phyloP scores from a whole-genome alignment of 1,140 invertebrate genomes.

The Ptiloglossa arizonensis region DNA sequence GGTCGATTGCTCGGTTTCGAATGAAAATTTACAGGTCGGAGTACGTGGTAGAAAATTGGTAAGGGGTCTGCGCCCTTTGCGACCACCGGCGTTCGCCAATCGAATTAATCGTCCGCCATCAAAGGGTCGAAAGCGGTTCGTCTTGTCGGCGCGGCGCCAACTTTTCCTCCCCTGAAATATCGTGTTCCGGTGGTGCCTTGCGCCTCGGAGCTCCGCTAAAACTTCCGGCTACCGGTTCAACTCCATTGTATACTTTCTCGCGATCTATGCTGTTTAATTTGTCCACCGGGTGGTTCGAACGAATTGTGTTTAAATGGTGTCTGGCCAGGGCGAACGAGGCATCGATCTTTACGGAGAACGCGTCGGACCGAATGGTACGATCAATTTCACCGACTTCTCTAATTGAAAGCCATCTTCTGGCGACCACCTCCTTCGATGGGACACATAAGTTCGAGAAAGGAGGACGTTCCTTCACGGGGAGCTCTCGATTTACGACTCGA shows the following conservation, averaged over 20 bases:
- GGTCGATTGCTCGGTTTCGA: too few species aligned
- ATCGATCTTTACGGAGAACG: constrained; percentile 5
- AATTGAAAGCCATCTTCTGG: constrained; percentile 37
- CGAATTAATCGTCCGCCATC: constrained; percentile 6
- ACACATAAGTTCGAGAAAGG: constrained; percentile 16
- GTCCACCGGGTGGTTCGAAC: neutral
- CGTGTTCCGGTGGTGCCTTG: neutral
- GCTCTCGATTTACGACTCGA: constrained; percentile 10
- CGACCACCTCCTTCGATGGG: neutral
- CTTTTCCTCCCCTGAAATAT: neutral
- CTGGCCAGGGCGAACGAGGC: neutral
- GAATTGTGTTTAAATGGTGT: neutral
- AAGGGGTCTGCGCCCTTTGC: neutral
- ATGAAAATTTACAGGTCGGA: too few species aligned
- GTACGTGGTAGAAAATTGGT: neutral
- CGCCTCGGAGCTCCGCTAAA: neutral
- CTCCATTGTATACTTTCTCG: neutral
- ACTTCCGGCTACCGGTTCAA: neutral
- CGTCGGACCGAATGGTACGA: constrained; percentile 26
- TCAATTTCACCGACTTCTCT: constrained; percentile 2
- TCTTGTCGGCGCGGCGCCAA: neutral
- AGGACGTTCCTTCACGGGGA: neutral
- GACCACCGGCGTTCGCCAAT: neutral
- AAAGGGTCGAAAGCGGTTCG: neutral
- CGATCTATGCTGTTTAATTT: constrained; percentile 5